These are phyloP conservation scores for Amblyjoppa fuscipennis DNA, from an alignment of 2,888 invertebrate genomes.

Conservation along the genomic window DNA sequence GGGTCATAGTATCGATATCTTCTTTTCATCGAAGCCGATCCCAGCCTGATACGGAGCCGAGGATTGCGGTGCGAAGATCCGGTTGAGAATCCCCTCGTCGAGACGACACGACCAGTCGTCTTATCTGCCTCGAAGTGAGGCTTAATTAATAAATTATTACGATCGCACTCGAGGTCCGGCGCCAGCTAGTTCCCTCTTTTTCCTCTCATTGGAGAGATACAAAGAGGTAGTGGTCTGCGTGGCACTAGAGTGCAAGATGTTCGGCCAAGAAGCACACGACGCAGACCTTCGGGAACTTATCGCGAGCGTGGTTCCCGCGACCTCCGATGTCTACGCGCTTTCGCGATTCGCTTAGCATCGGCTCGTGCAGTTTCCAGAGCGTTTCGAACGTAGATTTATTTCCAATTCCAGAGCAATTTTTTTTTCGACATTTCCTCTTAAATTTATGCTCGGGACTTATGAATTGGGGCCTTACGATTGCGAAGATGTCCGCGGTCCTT, in stretches of 20 bases:
- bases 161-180: background rate
- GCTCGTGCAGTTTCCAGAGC: background rate
- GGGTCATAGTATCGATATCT: background rate
- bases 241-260: constrained; percentile 12
- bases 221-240: background rate
- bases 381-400: background rate
- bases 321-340: constrained; percentile 25
- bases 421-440: background rate
- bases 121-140: constrained; percentile 10
- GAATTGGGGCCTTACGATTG: background rate
- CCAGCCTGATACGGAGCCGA: background rate
- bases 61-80: constrained; percentile 37
- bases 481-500: constrained; percentile 28
- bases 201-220: background rate
- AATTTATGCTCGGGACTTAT: background rate
- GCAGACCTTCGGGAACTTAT: constrained; percentile 45
- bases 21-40: background rate
- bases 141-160: constrained; percentile 41
- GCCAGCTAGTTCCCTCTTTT: background rate
- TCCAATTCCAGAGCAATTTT: background rate
- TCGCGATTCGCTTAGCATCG: constrained; percentile 23
- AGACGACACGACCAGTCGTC: constrained; percentile 1
- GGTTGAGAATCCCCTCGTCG: constrained; percentile 39
- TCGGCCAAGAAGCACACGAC: constrained; percentile 8
- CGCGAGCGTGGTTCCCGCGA: constrained; percentile 32